phyloP scores from a whole-genome alignment of 2,888 invertebrate genomes.

The Diploptera punctata region DNA sequence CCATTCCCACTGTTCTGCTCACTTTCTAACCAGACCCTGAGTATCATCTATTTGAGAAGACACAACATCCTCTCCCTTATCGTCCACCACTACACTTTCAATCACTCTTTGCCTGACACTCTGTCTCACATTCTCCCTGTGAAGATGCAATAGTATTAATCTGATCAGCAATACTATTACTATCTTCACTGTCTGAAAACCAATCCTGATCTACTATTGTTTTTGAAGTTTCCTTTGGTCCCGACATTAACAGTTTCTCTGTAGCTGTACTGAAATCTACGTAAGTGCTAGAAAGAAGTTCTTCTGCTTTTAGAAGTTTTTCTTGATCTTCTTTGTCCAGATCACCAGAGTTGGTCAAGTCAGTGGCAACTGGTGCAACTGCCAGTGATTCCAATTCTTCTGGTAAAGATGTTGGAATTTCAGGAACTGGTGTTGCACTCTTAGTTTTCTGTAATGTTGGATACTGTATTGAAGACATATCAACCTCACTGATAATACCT shows the following conservation, averaged over 20 bases:
- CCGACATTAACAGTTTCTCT: conserved; percentile 42
- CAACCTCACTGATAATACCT: not conserved
- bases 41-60: not conserved
- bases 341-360: not conserved
- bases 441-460: not conserved
- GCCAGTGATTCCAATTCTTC: not conserved
- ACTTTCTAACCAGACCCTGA: not conserved
- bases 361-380: not conserved
- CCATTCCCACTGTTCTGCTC: not conserved
- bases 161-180: conserved; percentile 42
- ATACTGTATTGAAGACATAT: not conserved
- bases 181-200: conserved; percentile 54
- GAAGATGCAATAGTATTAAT: conserved; percentile 37
- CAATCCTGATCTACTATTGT: conserved; percentile 54
- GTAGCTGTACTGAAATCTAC: conserved; percentile 46
- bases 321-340: conserved; percentile 43
- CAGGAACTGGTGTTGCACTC: not conserved
- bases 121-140: conserved; percentile 15
- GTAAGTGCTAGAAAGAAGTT: conserved; percentile 46
- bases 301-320: conserved; percentile 44
- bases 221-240: conserved; percentile 48
- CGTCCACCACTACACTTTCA: not conserved
- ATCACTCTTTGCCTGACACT: conserved; percentile 7
- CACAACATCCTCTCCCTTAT: not conserved
- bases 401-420: not conserved